Evolutionary conservation across 2,888 invertebrate genomes (phyloP).

Genomic region (Xestobium rufovillosum): DNA sequence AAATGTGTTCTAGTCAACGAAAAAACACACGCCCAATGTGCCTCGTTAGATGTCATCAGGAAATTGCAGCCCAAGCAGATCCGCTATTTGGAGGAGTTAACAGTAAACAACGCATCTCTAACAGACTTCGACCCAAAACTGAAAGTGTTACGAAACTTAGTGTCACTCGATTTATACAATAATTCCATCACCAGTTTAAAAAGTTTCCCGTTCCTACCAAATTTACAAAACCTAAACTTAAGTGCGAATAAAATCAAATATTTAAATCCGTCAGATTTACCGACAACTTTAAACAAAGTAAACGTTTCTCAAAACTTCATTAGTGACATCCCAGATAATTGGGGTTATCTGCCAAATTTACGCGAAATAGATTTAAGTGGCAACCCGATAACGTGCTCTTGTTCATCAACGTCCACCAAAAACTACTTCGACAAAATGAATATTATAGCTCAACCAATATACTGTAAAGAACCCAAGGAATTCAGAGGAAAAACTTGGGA

Average conservation of each 20-base stretch:
- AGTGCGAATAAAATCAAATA: slow-evolving; percentile 33
- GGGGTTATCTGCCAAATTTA: slow-evolving; percentile 49
- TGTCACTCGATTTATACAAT: slow-evolving; percentile 33
- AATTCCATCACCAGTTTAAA: slow-evolving; percentile 27
- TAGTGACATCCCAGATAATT: slow-evolving; percentile 49
- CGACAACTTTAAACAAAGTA: slow-evolving; percentile 38
- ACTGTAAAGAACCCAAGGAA: slow-evolving; percentile 33
- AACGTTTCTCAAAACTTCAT: slow-evolving; percentile 59
- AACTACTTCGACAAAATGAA: slow-evolving; percentile 47
- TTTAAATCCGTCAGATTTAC: slow-evolving; percentile 32
- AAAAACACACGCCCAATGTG: slow-evolving; percentile 58
- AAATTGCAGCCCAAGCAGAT: slow-evolving; percentile 42
- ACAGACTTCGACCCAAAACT: slow-evolving; percentile 34
- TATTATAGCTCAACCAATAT: slow-evolving; percentile 31
- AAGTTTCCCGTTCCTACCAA: slow-evolving; percentile 28
- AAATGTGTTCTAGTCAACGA: slow-evolving; percentile 58
- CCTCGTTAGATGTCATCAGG: slow-evolving; percentile 68
- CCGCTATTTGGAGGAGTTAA: slow-evolving; percentile 30
- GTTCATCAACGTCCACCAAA: slow-evolving; percentile 57
- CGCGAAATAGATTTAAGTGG: slow-evolving; percentile 58
- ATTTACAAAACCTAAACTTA: slow-evolving; percentile 34
- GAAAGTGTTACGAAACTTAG: slow-evolving; percentile 33
- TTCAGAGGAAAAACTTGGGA: slow-evolving; percentile 28
- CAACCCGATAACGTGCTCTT: slow-evolving; percentile 65
- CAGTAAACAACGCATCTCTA: slow-evolving; percentile 30